Percentiles rank a stretch among this genome's conserved stretches.
Evolutionary conservation across 2,797 vertebrate species (phyloP).

Genomic region (Xiphorhynchus erythropygius): DNA sequence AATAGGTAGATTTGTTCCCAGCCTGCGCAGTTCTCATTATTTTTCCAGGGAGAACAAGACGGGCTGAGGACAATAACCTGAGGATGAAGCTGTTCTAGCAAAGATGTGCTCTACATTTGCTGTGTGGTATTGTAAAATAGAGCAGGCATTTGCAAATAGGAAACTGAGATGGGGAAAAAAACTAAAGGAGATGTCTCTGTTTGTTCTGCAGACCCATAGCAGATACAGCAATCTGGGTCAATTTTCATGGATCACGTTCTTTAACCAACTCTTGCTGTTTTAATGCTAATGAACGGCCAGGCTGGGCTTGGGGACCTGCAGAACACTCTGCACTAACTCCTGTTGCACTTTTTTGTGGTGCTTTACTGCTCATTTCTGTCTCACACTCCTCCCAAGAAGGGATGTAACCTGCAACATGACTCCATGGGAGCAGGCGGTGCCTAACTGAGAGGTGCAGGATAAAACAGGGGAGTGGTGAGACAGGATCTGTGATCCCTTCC

Average conservation of each 20-base stretch:
- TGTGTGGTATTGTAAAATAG: not conserved
- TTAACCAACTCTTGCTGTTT: not conserved
- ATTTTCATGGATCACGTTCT: rapidly evolving
- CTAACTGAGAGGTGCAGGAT: not conserved
- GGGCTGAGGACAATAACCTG: not conserved
- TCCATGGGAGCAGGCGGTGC: not conserved
- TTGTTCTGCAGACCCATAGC: not conserved
- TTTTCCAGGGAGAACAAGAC: not conserved
- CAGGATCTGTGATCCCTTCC: not conserved
- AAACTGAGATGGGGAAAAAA: not conserved
- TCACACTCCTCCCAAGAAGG: not conserved
- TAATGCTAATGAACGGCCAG: not conserved
- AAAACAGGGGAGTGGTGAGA: not conserved
- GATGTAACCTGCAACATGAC: not conserved
- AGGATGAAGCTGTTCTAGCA: not conserved
- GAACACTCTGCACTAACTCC: not conserved
- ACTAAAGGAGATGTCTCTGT: not conserved
- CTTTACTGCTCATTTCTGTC: not conserved
- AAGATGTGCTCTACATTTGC: not conserved
- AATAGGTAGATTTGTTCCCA: not conserved
- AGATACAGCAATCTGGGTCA: not conserved
- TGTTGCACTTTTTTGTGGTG: not conserved
- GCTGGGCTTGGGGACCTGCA: not conserved
- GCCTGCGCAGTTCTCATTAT: not conserved
- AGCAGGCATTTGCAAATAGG: not conserved